A percentile compares a stretch with the other conserved stretches of the same genome.
These are phyloP conservation scores for Papilio demoleus DNA, from an alignment of 2,888 invertebrate genomes.

Conservation along the genomic window DNA sequence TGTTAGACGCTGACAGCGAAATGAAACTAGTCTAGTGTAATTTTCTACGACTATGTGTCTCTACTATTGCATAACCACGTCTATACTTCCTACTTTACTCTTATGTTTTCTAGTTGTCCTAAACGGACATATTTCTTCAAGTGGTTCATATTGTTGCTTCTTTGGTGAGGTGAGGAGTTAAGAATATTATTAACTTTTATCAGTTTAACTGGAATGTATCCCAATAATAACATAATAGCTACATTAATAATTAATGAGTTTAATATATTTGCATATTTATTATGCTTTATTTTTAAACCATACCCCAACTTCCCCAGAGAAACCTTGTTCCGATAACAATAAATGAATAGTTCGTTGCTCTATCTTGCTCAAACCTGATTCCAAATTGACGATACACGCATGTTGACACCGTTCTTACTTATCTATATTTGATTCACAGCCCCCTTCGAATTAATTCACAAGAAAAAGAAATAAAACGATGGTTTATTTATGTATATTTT, in stretches of 20 bases:
- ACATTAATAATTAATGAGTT: background rate
- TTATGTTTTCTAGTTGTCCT: too few relatives aligned
- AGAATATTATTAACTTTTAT: too few relatives aligned
- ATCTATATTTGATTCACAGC: slow-evolving; percentile 32
- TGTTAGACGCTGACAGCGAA: slow-evolving; percentile 28
- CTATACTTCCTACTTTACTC: too few relatives aligned
- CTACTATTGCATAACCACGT: too few relatives aligned
- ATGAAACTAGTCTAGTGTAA: too few relatives aligned
- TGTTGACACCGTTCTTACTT: slow-evolving; percentile 34
- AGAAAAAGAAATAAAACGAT: background rate
- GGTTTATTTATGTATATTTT: slow-evolving; percentile 7
- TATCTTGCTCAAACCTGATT: slow-evolving; percentile 42
- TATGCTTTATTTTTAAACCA: slow-evolving; percentile 30
- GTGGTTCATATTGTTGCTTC: too few relatives aligned
- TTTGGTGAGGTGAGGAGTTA: too few relatives aligned
- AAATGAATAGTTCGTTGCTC: slow-evolving; percentile 49
- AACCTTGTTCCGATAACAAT: slow-evolving; percentile 44
- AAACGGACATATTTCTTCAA: too few relatives aligned
- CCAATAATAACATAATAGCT: background rate
- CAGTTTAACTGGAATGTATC: too few relatives aligned
- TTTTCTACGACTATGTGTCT: too few relatives aligned
- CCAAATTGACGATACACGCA: slow-evolving; percentile 38
- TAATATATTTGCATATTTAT: background rate
- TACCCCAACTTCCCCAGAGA: slow-evolving; percentile 41
- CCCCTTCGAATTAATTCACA: background rate